These are phyloP conservation scores for Leucopternis melanops DNA, from an alignment of 2,113 vertebrate species.

Conservation along the genomic window DNA sequence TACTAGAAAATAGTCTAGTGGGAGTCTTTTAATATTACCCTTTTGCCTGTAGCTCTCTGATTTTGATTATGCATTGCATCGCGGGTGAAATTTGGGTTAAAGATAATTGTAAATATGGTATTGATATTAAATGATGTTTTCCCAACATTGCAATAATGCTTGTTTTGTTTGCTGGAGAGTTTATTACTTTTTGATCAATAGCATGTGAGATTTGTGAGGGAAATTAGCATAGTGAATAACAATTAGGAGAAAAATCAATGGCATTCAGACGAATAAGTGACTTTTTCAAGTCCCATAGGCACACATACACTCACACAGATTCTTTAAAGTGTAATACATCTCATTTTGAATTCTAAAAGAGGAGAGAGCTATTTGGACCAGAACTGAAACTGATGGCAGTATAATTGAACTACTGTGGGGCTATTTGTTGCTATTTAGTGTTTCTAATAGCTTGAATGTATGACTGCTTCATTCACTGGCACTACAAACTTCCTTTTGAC, in stretches of 20 bases:
- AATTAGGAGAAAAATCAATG: slow-evolving; percentile 91
- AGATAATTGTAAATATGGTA: slow-evolving; percentile 90
- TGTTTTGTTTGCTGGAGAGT: slow-evolving; percentile 88
- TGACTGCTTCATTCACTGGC: not conserved
- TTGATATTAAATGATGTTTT: slow-evolving; percentile 91
- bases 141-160: slow-evolving; percentile 89
- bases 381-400: slow-evolving; percentile 53
- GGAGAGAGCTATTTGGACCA: slow-evolving; percentile 41
- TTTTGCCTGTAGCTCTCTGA: slow-evolving; percentile 53
- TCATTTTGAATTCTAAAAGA: slow-evolving; percentile 72
- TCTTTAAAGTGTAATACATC: slow-evolving; percentile 73
- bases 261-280: slow-evolving; percentile 87
- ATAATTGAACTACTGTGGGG: slow-evolving; percentile 55
- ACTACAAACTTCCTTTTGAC: not conserved
- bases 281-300: slow-evolving; percentile 80
- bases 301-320: slow-evolving; percentile 53
- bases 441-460: slow-evolving; percentile 32
- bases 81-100: slow-evolving; percentile 79
- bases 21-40: not conserved
- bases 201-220: slow-evolving; percentile 86
- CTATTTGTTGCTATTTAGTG: slow-evolving; percentile 55
- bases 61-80: slow-evolving; percentile 70
- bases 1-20: slow-evolving; percentile 15
- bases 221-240: slow-evolving; percentile 95
- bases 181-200: slow-evolving; percentile 94